Conservation (phyloP, 2,888 invertebrate species). For the Caenorhabditis zanzibari region DNA sequence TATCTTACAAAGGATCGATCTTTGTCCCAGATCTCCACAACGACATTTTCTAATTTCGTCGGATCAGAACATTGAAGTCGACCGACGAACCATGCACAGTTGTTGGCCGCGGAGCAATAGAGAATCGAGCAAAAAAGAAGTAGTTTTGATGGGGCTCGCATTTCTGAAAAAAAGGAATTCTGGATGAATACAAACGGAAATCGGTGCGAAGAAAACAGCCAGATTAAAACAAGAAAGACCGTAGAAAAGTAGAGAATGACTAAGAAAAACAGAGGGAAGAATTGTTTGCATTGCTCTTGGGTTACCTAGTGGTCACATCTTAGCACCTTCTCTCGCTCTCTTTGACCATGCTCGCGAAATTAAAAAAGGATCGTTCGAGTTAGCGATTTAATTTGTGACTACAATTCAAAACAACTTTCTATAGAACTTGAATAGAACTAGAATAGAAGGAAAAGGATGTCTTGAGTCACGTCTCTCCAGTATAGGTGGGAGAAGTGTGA, state of each 20-base stretch:
- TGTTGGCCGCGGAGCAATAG: conserved; percentile 68
- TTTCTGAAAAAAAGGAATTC: conserved; percentile 2
- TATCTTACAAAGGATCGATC: conserved; percentile 73
- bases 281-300: conserved; percentile 52
- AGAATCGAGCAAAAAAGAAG: conserved; percentile 20
- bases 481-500: neutral
- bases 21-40: conserved; percentile 78
- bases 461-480: conserved; percentile 20
- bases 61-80: conserved; percentile 74
- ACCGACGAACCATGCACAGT: conserved; percentile 81
- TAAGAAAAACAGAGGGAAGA: conserved; percentile 14
- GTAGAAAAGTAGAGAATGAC: conserved; percentile 7
- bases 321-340: conserved; percentile 20
- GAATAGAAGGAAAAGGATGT: neutral
- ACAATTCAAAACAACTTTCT: too few species aligned
- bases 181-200: neutral
- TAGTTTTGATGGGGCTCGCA: conserved; percentile 4
- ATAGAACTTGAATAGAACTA: too few species aligned
- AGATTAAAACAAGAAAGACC: neutral
- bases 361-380: neutral
- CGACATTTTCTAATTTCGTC: conserved; percentile 68
- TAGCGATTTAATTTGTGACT: too few species aligned
- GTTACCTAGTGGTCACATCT: conserved; percentile 54
- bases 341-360: neutral
- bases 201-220: neutral